Evolutionary conservation across 2,797 vertebrate species (phyloP).

Genomic region (Falco columbarius): DNA sequence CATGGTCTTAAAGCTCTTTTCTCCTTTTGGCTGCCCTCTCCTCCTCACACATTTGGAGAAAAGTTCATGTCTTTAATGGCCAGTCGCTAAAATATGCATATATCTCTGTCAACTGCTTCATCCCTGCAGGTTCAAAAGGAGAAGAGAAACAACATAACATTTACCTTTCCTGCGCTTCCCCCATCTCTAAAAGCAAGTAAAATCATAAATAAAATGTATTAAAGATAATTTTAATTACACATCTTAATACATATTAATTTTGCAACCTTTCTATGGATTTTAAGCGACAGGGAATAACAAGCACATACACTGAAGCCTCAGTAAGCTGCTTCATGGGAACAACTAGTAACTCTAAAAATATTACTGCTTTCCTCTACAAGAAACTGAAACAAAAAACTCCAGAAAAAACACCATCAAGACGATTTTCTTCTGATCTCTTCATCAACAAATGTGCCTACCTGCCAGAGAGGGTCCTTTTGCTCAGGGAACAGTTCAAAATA

Average conservation of each 20-base stretch:
- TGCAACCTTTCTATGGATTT: not conserved
- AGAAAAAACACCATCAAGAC: not conserved
- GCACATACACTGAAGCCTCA: not conserved
- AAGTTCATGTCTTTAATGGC: not conserved
- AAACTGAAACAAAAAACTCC: not conserved
- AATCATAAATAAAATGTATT: not conserved
- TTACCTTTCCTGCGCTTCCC: not conserved
- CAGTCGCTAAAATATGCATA: not conserved
- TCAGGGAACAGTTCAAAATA: conserved; percentile 96
- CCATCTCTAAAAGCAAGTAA: not conserved
- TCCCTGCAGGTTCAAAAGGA: not conserved
- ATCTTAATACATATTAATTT: not conserved
- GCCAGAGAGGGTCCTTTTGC: conserved; percentile 95
- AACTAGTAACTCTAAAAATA: not conserved
- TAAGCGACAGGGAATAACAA: not conserved
- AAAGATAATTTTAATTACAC: not conserved
- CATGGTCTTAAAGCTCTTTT: not conserved
- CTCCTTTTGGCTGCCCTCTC: not conserved
- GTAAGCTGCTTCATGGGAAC: not conserved
- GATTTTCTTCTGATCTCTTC: not conserved
- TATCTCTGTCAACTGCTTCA: not conserved
- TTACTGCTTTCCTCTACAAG: not conserved
- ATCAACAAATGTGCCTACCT: conserved; percentile 81
- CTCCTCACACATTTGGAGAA: not conserved
- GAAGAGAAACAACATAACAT: not conserved